Base-by-base conservation (phyloP, 2,888 invertebrate genomes). In the Dasypolia templi region DNA sequence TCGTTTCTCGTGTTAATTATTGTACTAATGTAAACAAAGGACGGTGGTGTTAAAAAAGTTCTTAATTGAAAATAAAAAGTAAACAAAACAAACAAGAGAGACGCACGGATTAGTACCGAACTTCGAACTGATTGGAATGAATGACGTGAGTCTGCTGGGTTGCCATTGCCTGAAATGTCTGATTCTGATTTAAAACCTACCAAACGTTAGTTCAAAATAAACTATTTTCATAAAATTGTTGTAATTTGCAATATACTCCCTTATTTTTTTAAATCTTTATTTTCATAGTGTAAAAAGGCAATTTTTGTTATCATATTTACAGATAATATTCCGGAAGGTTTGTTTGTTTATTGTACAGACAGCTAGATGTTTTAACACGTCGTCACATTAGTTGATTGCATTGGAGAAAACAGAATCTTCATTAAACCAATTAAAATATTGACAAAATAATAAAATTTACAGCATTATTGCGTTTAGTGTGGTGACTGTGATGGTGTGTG, bases 61-160 rank as follows among this genome's bases (percentile, higher is more conserved):
- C 84, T 82, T 86, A 78, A 82, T 82, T 82, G 81, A 85, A 87
- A 85, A 81, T 84, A 89, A 86, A 89, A 89, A 76, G 89, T 92
- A 91, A 92, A 92, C 91, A 90, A 89, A 90, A 91, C 89, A 90
- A 89, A 88, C 81, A 82, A 71, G 70, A 85, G 71, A 72, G 44
- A 86, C 86, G 71, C 87, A 83, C 87, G 75, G 86, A 87, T 86
- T 84, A 82, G 78, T 79, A 86, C 86, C 86, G 71, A 88, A 85
- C 87, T 86, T 84, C 85, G 84, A 89, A 89, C 89, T 81, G 83
- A 85, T 76, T 83, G 75, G 64, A 63, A 71, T 39, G 44, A 77
- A 72, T 85, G 87, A 86, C 86, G 62, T 87, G 68, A 76, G 71
- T 29, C 3, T 42, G 22, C 44, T 78, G 76, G 75, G 82, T 77